phyloP scores from a whole-genome alignment of 2,797 vertebrate genomes.

The Poeciliopsis infans region DNA sequence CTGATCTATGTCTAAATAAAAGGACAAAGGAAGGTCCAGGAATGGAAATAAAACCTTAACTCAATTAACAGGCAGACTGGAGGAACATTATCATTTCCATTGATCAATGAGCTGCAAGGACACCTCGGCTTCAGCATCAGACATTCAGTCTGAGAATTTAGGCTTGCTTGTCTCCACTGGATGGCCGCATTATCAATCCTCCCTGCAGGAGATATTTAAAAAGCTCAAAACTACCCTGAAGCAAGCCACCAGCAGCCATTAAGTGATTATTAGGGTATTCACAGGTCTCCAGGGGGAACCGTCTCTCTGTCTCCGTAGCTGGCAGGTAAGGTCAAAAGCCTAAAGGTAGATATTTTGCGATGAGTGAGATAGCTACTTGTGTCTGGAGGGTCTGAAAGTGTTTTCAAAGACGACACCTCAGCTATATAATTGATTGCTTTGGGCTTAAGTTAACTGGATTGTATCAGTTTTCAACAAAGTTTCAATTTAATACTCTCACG shows the following conservation, averaged over 20 bases:
- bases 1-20: conserved; percentile 5
- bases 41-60: background rate
- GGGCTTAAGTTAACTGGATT: background rate
- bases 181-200: conserved; percentile 52
- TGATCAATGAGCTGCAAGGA: conserved; percentile 24
- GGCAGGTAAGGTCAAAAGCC: conserved; percentile 37
- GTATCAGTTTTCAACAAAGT: conserved; percentile 6
- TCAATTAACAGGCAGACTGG: conserved; percentile 2
- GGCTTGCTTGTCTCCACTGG: conserved; percentile 34
- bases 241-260: conserved; percentile 51
- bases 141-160: conserved; percentile 46
- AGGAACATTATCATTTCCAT: conserved; percentile 24
- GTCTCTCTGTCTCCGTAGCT: conserved; percentile 28
- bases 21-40: background rate
- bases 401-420: conserved; percentile 6
- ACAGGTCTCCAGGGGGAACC: conserved; percentile 37
- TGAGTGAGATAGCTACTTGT: conserved; percentile 25
- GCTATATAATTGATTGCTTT: conserved; percentile 8
- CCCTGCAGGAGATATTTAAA: conserved; percentile 52
- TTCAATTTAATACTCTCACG: conserved; percentile 14
- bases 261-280: conserved; percentile 58
- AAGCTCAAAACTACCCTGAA: conserved; percentile 48
- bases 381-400: conserved; percentile 20
- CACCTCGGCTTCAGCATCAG: conserved; percentile 30
- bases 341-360: conserved; percentile 17